These are phyloP conservation scores for Lepetodrilus schrolli DNA, from an alignment of 2,888 invertebrate genomes.

Conservation along the genomic window DNA sequence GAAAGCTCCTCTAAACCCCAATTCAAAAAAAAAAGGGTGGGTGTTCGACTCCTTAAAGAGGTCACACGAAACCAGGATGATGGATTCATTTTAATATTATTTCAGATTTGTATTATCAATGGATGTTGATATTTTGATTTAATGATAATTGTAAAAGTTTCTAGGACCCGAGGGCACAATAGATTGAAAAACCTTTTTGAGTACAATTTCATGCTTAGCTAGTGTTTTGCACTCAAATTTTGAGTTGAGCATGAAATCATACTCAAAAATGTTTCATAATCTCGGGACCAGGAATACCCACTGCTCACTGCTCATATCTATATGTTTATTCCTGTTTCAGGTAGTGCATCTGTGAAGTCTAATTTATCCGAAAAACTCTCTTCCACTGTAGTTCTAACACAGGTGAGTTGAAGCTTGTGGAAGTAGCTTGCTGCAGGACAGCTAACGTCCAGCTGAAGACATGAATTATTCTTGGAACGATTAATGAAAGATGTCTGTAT, in stretches of 20 bases:
- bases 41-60: too few relatives aligned
- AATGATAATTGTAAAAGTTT: too few relatives aligned
- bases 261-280: not conserved
- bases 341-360: conserved; percentile 57
- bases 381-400: conserved; percentile 47
- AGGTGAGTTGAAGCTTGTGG: conserved; percentile 36
- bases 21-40: too few relatives aligned
- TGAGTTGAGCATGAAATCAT: not conserved
- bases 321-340: conserved; percentile 41
- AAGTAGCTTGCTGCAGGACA: not conserved
- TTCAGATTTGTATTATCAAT: too few relatives aligned
- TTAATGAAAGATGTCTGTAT: too few relatives aligned
- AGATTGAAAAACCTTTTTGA: too few relatives aligned
- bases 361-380: conserved; percentile 64
- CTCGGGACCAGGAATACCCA: not conserved
- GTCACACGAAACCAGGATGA: too few relatives aligned
- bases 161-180: too few relatives aligned
- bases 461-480: not conserved
- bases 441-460: not conserved
- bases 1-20: too few relatives aligned
- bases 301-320: not conserved
- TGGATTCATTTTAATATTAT: too few relatives aligned
- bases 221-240: too few relatives aligned
- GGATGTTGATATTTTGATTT: too few relatives aligned
- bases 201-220: not conserved